These are phyloP conservation scores for Hepsetus odoe DNA, from an alignment of 2,113 vertebrate genomes.

Conservation along the genomic window DNA sequence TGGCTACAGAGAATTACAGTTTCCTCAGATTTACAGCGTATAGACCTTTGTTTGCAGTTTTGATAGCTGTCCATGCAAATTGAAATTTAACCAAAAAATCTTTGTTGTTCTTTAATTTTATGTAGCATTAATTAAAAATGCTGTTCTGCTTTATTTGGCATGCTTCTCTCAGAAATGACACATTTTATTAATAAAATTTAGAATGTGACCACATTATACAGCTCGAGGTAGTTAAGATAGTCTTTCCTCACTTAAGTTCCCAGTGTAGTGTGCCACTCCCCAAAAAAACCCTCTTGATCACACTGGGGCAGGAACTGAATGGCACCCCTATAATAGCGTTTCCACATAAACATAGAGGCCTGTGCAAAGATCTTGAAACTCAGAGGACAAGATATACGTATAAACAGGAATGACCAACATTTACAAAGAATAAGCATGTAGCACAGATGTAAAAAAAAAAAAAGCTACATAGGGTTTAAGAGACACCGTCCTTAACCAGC, in stretches of 20 bases:
- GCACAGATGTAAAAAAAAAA: too few relatives aligned
- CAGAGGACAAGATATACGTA: too few relatives aligned
- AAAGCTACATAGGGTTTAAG: too few relatives aligned
- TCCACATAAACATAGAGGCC: slow-evolving; percentile 5
- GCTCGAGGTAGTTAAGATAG: slow-evolving; percentile 32
- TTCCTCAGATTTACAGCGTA: slow-evolving; percentile 53
- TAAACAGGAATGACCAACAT: too few relatives aligned
- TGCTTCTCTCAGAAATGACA: slow-evolving; percentile 60
- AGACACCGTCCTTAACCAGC: too few relatives aligned
- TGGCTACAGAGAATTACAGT: slow-evolving; percentile 35
- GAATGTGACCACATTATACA: slow-evolving; percentile 33
- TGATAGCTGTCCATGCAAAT: slow-evolving; percentile 57
- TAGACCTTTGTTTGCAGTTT: slow-evolving; percentile 30
- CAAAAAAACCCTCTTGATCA: neutral
- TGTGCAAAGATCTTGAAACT: neutral
- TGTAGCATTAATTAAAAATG: slow-evolving; percentile 74
- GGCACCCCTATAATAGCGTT: neutral
- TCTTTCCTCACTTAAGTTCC: too few relatives aligned
- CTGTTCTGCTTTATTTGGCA: slow-evolving; percentile 66
- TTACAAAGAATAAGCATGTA: too few relatives aligned
- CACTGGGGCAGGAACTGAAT: neutral
- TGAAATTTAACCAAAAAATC: slow-evolving; percentile 66
- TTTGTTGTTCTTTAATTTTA: slow-evolving; percentile 74
- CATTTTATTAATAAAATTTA: slow-evolving; percentile 70
- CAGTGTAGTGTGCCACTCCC: neutral